phyloP scores from a whole-genome alignment of 2,888 invertebrate genomes.

The Pristionchus fissidentatus region DNA sequence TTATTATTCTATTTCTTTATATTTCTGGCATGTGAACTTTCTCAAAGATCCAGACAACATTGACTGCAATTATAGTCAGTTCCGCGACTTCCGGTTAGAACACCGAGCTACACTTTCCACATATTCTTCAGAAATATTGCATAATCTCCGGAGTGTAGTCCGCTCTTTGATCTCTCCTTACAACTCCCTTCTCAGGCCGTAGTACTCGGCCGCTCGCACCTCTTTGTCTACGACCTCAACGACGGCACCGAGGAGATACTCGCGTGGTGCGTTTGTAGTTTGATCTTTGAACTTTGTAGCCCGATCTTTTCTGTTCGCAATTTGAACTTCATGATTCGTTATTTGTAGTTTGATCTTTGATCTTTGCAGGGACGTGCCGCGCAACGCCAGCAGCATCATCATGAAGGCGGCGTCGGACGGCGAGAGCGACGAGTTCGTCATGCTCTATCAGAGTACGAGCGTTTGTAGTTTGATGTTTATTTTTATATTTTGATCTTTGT shows the following conservation, averaged over 20 bases:
- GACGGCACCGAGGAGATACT: slow-evolving; percentile 55
- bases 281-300: background rate
- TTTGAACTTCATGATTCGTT: background rate
- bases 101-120: too few species aligned
- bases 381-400: slow-evolving; percentile 47
- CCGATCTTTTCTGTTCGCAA: background rate
- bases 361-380: slow-evolving; percentile 46
- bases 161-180: background rate
- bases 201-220: slow-evolving; percentile 44
- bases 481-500: background rate
- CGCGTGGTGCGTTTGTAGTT: slow-evolving; percentile 40
- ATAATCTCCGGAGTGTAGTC: background rate
- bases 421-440: slow-evolving; percentile 57
- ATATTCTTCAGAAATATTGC: too few species aligned
- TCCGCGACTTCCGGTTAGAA: too few species aligned
- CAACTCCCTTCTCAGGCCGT: slow-evolving; percentile 31
- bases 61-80: background rate
- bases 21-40: background rate
- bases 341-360: background rate
- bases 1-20: too few species aligned
- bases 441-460: slow-evolving; percentile 58
- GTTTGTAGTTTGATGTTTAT: background rate
- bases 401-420: slow-evolving; percentile 55
- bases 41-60: background rate
- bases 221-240: slow-evolving; percentile 49